Evolutionary conservation across 2,113 vertebrate genomes (phyloP), one percentile per base, ranked within the genome.

Genomic region (Sapayoa aenigma): DNA sequence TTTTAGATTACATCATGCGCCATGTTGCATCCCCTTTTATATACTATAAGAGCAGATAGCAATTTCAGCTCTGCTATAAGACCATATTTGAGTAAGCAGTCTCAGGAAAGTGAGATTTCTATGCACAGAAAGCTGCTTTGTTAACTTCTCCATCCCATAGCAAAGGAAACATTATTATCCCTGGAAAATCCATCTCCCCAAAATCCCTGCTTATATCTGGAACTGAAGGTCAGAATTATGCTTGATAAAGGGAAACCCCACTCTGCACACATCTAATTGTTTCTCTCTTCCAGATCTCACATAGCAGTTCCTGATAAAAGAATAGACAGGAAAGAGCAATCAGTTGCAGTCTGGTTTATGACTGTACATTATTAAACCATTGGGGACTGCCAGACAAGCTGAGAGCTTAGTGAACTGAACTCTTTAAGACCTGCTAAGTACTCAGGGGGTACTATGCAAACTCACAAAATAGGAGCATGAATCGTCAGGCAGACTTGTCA

Each of bases 321-420:
- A 80, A 69, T n/a, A 89, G 73, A 72, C n/a, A 60, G 84, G 81
- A 72, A 87, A 83, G 82, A 87, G 42, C 83, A 92, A 90, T 92
- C 76, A 28, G 50, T 62, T 87, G 77, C 77, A 91, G 77, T 42
- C 74, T 2, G 4, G 44, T 86, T 92, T 94, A 72, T 90, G 91
- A 94, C 95, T 95, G 93, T 91, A 84, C 52, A 86, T 96, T 91
- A 97, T 94, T 85, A 96, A 96, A 88, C 91, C 96, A 47, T 86
- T 65, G 44, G 92, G 91, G 87, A 91, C 89, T 82, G 69, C 28
- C 94, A 95, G 87, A 37, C 85, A 92, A 92, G 89, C 90, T 89
- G 83, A 95, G 88, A 85, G 86, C 94, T 95, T 94, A 94, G 90
- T 87, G 78, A 93, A 72, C 87, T 90, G 93, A 92, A 96, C 81